Base-by-base conservation (phyloP, 2,888 invertebrate genomes). In the Escarpia spicata region DNA sequence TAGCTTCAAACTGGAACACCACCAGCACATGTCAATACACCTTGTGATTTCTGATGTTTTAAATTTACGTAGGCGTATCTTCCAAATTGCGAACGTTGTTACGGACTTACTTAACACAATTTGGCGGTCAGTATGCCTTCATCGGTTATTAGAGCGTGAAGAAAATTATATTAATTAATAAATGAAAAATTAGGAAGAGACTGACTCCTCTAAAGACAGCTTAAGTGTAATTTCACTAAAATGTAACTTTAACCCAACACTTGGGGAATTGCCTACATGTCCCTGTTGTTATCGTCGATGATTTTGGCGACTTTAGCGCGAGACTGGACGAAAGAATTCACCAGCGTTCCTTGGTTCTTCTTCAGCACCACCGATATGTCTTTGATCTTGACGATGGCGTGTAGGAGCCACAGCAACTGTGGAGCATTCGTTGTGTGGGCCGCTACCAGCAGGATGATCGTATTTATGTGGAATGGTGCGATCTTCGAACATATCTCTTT, bases 251-350 rank as follows among this genome's bases (percentile, higher is more conserved):
- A 26, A 75, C 75, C 19, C 19, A 75, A n/a, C 75, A 0, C 19
- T 75, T 75, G n/a, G 75, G 6, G n/a, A 3, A 52, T 26, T 26
- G 75, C 75, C 43, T 75, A 96, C 96, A 96, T 95, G 45, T 95
- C 95, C 12, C 96, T 95, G 37, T 95, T 92, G 0, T 95, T 92
- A 91, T 95, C 94, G 93, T 96, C 96, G 43, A 96, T 94, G 4
- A 96, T 95, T 93, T 95, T 95, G 0, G 96, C 96, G 37, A 95
- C 95, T 93, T 96, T 96, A 93, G 95, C 96, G 94, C 96, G 96
- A 93, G 96, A 96, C 94, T 96, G 96, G 96, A 96, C 96, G 92
- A 96, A 95, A 93, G 96, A 96, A 93, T 96, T 96, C 96, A 96
- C 96, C 89, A 96, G 96, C 92, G 96, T 95, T 26, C 96, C 96